Evolutionary conservation across 2,888 invertebrate genomes (phyloP).

Genomic region (Thalpophila matura): DNA sequence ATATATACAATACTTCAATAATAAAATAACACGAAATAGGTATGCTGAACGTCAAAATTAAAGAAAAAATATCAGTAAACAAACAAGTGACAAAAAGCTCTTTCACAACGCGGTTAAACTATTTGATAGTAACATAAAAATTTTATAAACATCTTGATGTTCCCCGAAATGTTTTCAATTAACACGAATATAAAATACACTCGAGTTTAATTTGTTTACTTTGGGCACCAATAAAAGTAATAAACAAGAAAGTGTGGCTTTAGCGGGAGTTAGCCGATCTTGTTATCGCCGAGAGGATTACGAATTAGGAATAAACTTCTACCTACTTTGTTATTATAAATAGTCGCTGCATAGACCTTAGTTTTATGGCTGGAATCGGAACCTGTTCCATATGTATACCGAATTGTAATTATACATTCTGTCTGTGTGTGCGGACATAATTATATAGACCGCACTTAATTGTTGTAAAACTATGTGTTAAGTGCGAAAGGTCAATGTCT

Average conservation of each 20-base stretch:
- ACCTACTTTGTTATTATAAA: constrained; percentile 7
- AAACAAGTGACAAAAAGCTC: constrained; percentile 13
- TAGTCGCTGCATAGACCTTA: neutral
- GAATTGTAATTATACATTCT: neutral
- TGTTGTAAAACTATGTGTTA: too few species aligned
- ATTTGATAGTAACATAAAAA: constrained; percentile 54
- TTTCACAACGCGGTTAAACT: constrained; percentile 9
- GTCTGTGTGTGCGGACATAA: neutral
- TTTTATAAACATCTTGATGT: constrained; percentile 42
- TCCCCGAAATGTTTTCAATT: constrained; percentile 58
- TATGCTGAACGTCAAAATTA: too few species aligned
- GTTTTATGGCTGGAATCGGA: neutral
- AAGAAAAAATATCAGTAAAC: neutral
- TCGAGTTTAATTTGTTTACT: constrained; percentile 64
- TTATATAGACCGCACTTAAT: neutral
- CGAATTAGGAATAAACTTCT: too few species aligned
- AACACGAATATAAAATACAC: constrained; percentile 62
- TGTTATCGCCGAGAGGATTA: constrained; percentile 41
- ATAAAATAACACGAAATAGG: too few species aligned
- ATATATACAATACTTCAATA: too few species aligned
- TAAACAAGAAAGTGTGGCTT: constrained; percentile 54
- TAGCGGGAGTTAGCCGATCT: constrained; percentile 30
- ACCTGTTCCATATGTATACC: neutral
- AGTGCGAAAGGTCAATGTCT: neutral
- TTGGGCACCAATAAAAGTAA: constrained; percentile 59